phyloP scores from a whole-genome alignment of 2,113 vertebrate genomes.

The Natator depressus region DNA sequence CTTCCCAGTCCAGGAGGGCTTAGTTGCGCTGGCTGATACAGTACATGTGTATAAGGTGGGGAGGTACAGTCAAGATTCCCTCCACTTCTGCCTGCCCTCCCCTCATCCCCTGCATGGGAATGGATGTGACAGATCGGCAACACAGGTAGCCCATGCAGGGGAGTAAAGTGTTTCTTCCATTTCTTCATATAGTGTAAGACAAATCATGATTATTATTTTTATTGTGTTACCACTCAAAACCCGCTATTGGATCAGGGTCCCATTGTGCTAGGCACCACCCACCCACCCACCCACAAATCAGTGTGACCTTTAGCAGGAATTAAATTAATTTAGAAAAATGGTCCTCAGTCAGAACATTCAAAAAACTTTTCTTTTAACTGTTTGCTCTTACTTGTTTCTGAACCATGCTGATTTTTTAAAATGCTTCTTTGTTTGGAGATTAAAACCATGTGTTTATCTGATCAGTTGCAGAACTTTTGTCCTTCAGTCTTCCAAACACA shows the following conservation, averaged over 20 bases:
- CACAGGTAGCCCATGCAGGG: neutral
- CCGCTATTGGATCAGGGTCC: fast-evolving
- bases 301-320: neutral
- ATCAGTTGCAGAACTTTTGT: neutral
- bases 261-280: neutral
- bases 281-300: neutral
- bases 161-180: neutral
- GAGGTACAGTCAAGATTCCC: neutral
- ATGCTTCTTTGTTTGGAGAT: fast-evolving
- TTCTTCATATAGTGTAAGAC: neutral
- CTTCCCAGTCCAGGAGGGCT: neutral
- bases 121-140: neutral
- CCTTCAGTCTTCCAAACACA: neutral
- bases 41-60: neutral
- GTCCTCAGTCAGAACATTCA: neutral
- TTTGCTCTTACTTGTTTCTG: neutral
- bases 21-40: neutral
- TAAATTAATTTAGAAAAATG: neutral
- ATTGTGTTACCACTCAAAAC: neutral
- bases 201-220: neutral
- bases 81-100: neutral
- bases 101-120: too few relatives aligned
- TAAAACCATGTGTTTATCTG: neutral
- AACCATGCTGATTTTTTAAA: fast-evolving
- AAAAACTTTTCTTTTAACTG: neutral